phyloP scores from a whole-genome alignment of 2,888 invertebrate genomes.

The Alitta virens region DNA sequence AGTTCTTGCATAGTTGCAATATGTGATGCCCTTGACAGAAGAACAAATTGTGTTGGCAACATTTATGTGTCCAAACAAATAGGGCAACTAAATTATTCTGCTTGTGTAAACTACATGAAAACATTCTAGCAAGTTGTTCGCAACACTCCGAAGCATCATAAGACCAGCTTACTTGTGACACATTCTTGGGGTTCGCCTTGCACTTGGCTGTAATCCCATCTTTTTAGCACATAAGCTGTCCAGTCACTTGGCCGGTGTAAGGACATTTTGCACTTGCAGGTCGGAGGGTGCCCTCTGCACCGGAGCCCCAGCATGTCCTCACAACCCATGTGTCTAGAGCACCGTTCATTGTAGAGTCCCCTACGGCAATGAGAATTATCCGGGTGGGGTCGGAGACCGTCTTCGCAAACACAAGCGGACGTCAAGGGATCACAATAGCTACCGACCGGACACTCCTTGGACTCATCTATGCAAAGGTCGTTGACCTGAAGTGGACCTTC shows the following conservation, averaged over 20 bases:
- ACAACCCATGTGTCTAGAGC: conserved; percentile 7
- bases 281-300: conserved; percentile 9
- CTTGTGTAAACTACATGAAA: too few relatives aligned
- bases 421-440: conserved; percentile 14
- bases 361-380: conserved; percentile 16
- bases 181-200: conserved; percentile 16
- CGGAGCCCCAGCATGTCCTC: conserved; percentile 5
- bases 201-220: conserved; percentile 20
- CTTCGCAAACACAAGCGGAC: conserved; percentile 3
- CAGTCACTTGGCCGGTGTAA: conserved; percentile 15
- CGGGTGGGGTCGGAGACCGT: conserved; percentile 9
- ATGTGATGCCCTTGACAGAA: too few relatives aligned
- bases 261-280: conserved; percentile 10
- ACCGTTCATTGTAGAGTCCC: conserved; percentile 13
- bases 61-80: too few relatives aligned
- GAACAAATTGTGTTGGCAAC: too few relatives aligned
- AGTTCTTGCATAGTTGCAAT: too few relatives aligned
- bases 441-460: conserved; percentile 9
- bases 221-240: conserved; percentile 14
- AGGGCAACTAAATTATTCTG: too few relatives aligned
- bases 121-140: too few relatives aligned
- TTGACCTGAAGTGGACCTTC: too few relatives aligned
- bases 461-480: too few relatives aligned
- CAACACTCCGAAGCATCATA: too few relatives aligned
- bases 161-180: conserved; percentile 13